phyloP scores from a whole-genome alignment of 1,140 invertebrate species.

The Neelides sp. region DNA sequence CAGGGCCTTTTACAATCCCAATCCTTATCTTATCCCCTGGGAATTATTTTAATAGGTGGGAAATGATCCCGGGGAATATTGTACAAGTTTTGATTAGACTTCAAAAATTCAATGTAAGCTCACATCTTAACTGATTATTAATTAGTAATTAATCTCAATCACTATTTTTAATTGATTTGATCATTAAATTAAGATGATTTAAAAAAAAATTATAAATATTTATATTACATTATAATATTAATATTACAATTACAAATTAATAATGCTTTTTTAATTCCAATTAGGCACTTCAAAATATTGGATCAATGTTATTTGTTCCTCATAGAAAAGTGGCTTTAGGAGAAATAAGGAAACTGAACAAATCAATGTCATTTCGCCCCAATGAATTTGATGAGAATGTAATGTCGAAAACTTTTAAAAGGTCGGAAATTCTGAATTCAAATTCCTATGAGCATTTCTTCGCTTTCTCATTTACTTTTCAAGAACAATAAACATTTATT shows the following conservation, averaged over 20 bases:
- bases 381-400: slow-evolving; percentile 28
- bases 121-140: too few relatives aligned
- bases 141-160: too few relatives aligned
- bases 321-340: slow-evolving; percentile 28
- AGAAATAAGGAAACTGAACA: slow-evolving; percentile 29
- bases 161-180: too few relatives aligned
- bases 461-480: not conserved
- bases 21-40: slow-evolving; percentile 23
- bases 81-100: slow-evolving; percentile 26
- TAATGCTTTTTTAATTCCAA: not conserved
- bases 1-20: slow-evolving; percentile 24
- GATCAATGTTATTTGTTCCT: slow-evolving; percentile 19
- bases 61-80: slow-evolving; percentile 27
- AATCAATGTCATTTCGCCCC: slow-evolving; percentile 18
- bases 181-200: too few relatives aligned
- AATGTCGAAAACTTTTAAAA: slow-evolving; percentile 30
- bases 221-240: too few relatives aligned
- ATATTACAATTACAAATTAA: too few relatives aligned
- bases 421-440: slow-evolving; percentile 10
- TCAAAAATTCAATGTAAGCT: slow-evolving; percentile 28
- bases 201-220: too few relatives aligned
- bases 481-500: not conserved
- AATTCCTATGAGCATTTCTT: not conserved
- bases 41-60: slow-evolving; percentile 26
- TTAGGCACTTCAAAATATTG: slow-evolving; percentile 28